Base-by-base conservation (phyloP, 1,140 invertebrate genomes). In the Glomeris maerens region DNA sequence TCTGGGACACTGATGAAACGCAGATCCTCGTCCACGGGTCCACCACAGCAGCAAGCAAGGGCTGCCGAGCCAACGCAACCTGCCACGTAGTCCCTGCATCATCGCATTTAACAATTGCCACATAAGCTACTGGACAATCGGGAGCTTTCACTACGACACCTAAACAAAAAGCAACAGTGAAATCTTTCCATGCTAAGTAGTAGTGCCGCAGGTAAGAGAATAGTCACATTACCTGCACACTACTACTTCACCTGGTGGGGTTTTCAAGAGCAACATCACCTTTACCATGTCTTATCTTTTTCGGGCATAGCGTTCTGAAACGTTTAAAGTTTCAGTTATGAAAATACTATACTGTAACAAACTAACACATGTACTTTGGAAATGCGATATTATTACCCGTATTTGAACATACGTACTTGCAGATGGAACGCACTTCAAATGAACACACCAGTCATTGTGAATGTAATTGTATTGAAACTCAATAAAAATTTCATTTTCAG, bases 151-250 rank as follows among this genome's bases (percentile, higher is more conserved):
- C 20, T 13, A 20, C 10, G 10, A 36, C 31, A 36, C 10, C 31
- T 36, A 10, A 36, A 20, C 10, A 36, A 36, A 10, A 36, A 36
- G 31, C 10, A 36, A 36, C 10, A 36, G 17, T 10, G 17, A 36
- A 36, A 17, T 17, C 31, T 10, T 10, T 36, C 17, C 10, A 22
- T 42, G 49, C 57, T 58, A 58, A 58, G 57, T 58, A 58, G 57
- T 58, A 56, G 55, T 55, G 57, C 57, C 57, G 57, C 57, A 58
- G 57, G 57, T 58, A 55, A 58, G 48, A 52, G 45, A 27, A 45
- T 49, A 38, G 22, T 22, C 5, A 28, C 39, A 22, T 27, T 55
- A 58, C 57, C 57, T 52, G 55, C 55, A 52, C 45, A 27, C 52
- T 54, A 54, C 57, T 58, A 26, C 57, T 58, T 58, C 52, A 51